These are phyloP conservation scores for Drosophila basisetae DNA, from an alignment of 2,888 invertebrate genomes.

Conservation along the genomic window DNA sequence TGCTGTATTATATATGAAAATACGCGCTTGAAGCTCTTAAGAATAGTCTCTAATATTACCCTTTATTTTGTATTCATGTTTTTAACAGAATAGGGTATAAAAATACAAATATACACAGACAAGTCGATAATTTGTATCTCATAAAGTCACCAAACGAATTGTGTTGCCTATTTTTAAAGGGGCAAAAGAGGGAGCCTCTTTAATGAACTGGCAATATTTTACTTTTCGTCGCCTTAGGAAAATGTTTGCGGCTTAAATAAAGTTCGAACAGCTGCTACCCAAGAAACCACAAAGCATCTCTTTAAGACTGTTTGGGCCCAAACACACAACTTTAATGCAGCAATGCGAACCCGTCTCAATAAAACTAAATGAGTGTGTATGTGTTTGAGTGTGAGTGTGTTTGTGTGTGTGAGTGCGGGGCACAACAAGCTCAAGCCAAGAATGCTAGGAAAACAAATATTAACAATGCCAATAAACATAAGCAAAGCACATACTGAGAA, in stretches of 20 bases:
- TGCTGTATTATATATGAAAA: too few relatives aligned
- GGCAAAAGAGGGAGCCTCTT: neutral
- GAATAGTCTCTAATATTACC: conserved; percentile 1
- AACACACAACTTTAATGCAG: conserved; percentile 24
- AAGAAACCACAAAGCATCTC: conserved; percentile 28
- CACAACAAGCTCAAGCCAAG: conserved; percentile 51
- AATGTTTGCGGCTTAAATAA: conserved; percentile 16
- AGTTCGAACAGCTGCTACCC: conserved; percentile 25
- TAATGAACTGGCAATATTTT: conserved; percentile 35
- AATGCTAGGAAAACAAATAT: conserved; percentile 69
- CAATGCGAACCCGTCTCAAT: conserved; percentile 30
- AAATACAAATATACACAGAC: conserved; percentile 2
- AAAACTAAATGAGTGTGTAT: conserved; percentile 50
- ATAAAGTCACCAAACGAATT: conserved; percentile 19
- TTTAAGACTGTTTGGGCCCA: conserved; percentile 32
- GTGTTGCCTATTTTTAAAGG: neutral
- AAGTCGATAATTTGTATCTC: conserved; percentile 22
- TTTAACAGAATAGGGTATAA: neutral
- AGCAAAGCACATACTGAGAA: conserved; percentile 50
- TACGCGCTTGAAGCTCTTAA: neutral
- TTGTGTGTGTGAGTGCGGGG: conserved; percentile 34
- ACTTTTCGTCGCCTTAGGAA: conserved; percentile 28
- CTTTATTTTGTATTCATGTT: conserved; percentile 1
- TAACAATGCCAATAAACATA: conserved; percentile 77
- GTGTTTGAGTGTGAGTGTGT: conserved; percentile 1